phyloP scores from a whole-genome alignment of 2,797 vertebrate genomes.

The Poecilia picta region DNA sequence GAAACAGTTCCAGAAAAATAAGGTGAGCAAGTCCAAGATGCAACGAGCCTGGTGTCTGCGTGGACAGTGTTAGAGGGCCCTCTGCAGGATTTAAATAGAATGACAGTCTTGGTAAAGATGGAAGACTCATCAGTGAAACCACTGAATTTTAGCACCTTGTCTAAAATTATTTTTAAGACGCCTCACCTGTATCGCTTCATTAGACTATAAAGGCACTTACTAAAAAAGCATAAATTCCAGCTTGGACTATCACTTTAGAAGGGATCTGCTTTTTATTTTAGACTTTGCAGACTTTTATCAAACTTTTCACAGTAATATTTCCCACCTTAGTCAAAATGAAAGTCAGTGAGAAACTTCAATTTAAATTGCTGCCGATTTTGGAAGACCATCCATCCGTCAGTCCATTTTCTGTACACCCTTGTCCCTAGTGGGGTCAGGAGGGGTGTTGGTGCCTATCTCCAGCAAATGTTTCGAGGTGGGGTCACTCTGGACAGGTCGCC shows the following conservation, averaged over 20 bases:
- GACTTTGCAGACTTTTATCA: background rate
- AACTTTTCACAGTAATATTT: background rate
- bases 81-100: slow-evolving; percentile 19
- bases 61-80: slow-evolving; percentile 4
- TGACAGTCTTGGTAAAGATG: background rate
- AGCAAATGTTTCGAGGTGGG: no score
- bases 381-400: no score
- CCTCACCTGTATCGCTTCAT: background rate
- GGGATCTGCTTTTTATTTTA: background rate
- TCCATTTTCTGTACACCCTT: no score
- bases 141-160: background rate
- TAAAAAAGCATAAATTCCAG: background rate
- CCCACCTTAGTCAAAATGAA: background rate
- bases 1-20: background rate
- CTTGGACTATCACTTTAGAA: background rate
- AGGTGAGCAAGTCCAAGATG: background rate
- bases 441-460: no score
- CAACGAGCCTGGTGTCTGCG: background rate
- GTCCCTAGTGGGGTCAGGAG: no score
- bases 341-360: background rate
- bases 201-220: background rate
- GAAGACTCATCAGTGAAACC: background rate
- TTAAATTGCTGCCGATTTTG: no score
- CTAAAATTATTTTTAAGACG: background rate
- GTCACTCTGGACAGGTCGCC: no score